A percentile compares a stretch with the other conserved stretches of the same genome.
Evolutionary conservation across 2,888 invertebrate genomes (phyloP).

Genomic region (Protodeltote pygarga): DNA sequence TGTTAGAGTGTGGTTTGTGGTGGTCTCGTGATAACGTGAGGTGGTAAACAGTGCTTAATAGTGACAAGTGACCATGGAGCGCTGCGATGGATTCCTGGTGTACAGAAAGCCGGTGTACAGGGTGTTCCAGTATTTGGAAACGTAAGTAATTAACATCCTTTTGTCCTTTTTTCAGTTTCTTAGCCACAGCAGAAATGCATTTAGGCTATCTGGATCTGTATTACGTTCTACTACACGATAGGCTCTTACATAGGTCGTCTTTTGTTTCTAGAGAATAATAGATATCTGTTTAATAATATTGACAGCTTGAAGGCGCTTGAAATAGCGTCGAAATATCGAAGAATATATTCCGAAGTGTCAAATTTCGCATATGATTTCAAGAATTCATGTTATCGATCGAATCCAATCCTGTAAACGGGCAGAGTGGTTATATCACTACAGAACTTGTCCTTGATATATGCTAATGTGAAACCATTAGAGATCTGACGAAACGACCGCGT

Average conservation of each 20-base stretch:
- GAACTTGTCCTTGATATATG: constrained; percentile 3
- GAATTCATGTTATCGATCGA: no score
- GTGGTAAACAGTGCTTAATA: constrained; percentile 54
- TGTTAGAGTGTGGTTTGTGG: constrained; percentile 37
- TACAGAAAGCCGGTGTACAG: constrained; percentile 93
- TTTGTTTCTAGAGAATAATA: no score
- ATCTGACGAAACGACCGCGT: constrained; percentile 11
- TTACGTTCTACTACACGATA: no score
- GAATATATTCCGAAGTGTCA: not conserved
- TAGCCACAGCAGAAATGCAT: not conserved
- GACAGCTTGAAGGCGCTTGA: no score
- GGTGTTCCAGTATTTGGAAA: constrained; percentile 94
- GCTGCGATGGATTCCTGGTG: constrained; percentile 92
- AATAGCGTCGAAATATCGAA: not conserved
- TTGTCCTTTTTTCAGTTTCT: not conserved
- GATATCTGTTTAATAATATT: no score
- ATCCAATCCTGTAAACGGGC: no score
- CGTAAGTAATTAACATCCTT: constrained; percentile 86
- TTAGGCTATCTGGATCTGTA: no score
- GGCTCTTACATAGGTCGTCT: no score
- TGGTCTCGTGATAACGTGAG: constrained; percentile 56
- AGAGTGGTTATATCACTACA: no score
- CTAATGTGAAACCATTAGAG: constrained; percentile 4
- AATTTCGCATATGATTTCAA: no score
- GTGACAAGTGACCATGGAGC: constrained; percentile 89